phyloP scores from a whole-genome alignment of 2,888 invertebrate species.

The Rhopalosiphum nymphaeae region DNA sequence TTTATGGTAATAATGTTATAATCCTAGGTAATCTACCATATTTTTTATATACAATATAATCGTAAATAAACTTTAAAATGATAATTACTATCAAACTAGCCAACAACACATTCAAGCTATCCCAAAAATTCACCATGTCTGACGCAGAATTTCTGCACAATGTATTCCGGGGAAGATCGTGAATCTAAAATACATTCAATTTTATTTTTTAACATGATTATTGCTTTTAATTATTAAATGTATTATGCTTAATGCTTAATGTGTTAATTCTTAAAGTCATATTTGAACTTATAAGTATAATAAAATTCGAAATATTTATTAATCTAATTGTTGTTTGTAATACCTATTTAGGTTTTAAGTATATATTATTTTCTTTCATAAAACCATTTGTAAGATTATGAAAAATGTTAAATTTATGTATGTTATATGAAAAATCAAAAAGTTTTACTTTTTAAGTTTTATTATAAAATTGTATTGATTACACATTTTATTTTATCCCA shows the following conservation, averaged over 20 bases:
- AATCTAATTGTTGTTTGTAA: background rate
- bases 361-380: background rate
- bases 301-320: background rate
- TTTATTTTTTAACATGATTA: background rate
- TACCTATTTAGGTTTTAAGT: too few species aligned
- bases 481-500: background rate
- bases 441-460: background rate
- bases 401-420: background rate
- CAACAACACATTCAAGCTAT: slow-evolving; percentile 80
- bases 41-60: slow-evolving; percentile 84
- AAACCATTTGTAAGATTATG: background rate
- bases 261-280: background rate
- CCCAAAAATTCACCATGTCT: slow-evolving; percentile 77
- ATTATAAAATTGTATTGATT: background rate
- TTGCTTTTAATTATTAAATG: background rate
- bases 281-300: background rate
- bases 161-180: slow-evolving; percentile 78
- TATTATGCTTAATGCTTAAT: background rate
- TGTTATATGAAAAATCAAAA: background rate
- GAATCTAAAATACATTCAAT: slow-evolving; percentile 71
- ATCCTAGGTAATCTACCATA: slow-evolving; percentile 88
- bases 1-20: slow-evolving; percentile 80
- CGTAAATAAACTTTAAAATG: slow-evolving; percentile 81
- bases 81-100: slow-evolving; percentile 79
- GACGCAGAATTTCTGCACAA: slow-evolving; percentile 76